These are phyloP conservation scores for Accipiter minullus DNA, from an alignment of 2,797 vertebrate genomes.

Conservation along the genomic window DNA sequence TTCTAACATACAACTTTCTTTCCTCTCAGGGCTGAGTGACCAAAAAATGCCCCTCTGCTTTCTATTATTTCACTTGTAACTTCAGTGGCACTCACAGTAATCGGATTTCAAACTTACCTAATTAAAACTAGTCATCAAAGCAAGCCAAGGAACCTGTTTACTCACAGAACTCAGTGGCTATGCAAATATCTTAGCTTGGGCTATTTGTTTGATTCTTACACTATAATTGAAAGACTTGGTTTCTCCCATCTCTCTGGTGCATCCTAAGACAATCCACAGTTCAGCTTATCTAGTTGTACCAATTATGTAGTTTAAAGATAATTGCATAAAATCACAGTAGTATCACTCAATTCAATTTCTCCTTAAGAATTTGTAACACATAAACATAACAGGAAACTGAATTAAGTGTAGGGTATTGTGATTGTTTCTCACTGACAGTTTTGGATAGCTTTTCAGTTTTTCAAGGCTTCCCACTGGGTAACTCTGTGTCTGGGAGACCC, in stretches of 20 bases:
- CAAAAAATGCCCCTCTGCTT: not conserved
- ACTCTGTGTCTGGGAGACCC: accelerated
- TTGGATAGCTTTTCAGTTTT: not conserved
- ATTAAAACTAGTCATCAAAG: not conserved
- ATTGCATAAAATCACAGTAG: not conserved
- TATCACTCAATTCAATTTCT: not conserved
- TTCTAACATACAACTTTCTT: not conserved
- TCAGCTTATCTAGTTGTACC: not conserved
- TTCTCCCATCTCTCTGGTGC: not conserved
- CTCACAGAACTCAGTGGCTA: not conserved
- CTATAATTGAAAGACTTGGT: not conserved
- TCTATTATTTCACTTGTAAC: not conserved
- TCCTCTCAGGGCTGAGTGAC: not conserved
- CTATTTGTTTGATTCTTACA: not conserved
- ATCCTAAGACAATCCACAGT: not conserved
- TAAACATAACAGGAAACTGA: not conserved
- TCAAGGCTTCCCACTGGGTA: not conserved
- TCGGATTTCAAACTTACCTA: not conserved
- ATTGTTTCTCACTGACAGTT: not conserved
- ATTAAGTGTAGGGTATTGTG: not conserved
- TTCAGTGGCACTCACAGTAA: not conserved
- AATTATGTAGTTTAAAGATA: not conserved
- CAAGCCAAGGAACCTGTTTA: not conserved
- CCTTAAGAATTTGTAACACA: not conserved
- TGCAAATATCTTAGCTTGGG: not conserved